Evolutionary conservation across 1,140 invertebrate species (phyloP), one percentile per base, ranked within the genome.

Genomic region (Limonius californicus): DNA sequence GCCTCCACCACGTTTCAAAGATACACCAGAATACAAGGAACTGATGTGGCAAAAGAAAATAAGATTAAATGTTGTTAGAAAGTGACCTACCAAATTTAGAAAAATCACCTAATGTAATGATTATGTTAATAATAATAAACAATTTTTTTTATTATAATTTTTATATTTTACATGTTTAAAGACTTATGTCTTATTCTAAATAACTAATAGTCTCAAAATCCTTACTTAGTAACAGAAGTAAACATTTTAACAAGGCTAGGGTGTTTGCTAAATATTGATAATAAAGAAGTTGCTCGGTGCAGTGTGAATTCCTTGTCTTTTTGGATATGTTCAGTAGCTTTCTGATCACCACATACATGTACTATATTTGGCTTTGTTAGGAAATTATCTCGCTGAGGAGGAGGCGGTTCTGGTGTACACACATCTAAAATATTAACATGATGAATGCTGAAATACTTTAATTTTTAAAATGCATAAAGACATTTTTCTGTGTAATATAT

Each of bases 61-160:
- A 50, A 18, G 45, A 50, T 50, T 50, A 12, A 18, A 50, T 50
- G 12, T 45, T n/a, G n/a, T n/a, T n/a, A n/a, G n/a, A n/a, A n/a
- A n/a, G n/a, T n/a, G n/a, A n/a, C n/a, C n/a, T n/a, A n/a, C n/a
- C n/a, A n/a, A n/a, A n/a, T n/a, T n/a, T n/a, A n/a, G n/a, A n/a
- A n/a, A n/a, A n/a, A n/a, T n/a, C n/a, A n/a, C n/a, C n/a, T n/a
- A n/a, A n/a, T n/a, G n/a, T n/a, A n/a, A n/a, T n/a, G n/a, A n/a
- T n/a, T n/a, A n/a, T n/a, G n/a, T n/a, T n/a, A n/a, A n/a, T n/a
- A n/a, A n/a, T n/a, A n/a, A n/a, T n/a, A n/a, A n/a, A n/a, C n/a
- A n/a, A n/a, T n/a, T n/a, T n/a, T n/a, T n/a, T n/a, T n/a, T n/a
- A n/a, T n/a, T n/a, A n/a, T n/a, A n/a, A n/a, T n/a, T n/a, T n/a